Evolutionary conservation across 1,140 invertebrate genomes (phyloP).

Genomic region (Glomeris maerens): DNA sequence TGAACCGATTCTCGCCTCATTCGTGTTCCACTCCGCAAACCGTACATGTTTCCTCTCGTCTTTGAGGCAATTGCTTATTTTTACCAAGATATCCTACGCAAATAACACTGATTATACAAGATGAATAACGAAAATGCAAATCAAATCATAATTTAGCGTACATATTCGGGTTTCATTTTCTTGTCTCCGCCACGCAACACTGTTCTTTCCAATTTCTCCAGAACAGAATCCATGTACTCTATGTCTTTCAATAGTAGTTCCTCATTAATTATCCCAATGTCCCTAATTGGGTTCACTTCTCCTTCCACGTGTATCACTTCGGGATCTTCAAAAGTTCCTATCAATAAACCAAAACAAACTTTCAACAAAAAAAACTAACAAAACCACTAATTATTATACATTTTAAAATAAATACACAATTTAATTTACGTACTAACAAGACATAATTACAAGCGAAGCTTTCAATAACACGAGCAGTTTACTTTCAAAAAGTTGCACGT

Average conservation of each 20-base stretch:
- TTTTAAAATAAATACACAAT: no score
- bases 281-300: conserved; percentile 90
- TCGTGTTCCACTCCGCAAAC: conserved; percentile 80
- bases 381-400: no score
- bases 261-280: conserved; percentile 91
- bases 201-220: conserved; percentile 77
- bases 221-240: conserved; percentile 57
- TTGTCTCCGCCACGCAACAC: conserved; percentile 87
- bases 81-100: conserved; percentile 71
- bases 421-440: no score
- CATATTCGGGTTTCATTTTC: conserved; percentile 88
- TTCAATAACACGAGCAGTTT: no score
- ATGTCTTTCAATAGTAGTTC: conserved; percentile 86
- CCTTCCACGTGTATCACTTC: conserved; percentile 97
- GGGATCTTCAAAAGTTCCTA: conserved; percentile 94
- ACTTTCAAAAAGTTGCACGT: no score
- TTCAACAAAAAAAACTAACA: no score
- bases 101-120: no score
- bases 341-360: conserved; percentile 18
- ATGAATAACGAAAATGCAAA: no score
- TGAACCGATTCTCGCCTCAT: conserved; percentile 59
- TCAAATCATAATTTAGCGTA: conserved; percentile 38
- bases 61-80: conserved; percentile 68
- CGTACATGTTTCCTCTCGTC: conserved; percentile 87
- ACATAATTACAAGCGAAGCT: no score